Percentiles rank a stretch among this genome's conserved stretches.
Evolutionary conservation across 2,888 invertebrate genomes (phyloP).

Genomic region (Mimas tiliae): DNA sequence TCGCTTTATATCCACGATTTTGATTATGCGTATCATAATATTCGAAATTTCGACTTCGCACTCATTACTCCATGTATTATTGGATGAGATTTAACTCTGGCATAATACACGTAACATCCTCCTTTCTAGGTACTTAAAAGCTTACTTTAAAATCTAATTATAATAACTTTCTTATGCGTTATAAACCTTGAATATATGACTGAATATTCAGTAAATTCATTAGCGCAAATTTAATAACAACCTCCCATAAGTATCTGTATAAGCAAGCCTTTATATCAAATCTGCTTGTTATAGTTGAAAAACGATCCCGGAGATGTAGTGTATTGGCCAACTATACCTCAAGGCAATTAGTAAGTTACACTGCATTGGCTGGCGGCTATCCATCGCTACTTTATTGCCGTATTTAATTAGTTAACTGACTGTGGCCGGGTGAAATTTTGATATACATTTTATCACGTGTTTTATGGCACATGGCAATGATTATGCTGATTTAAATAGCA

Average conservation of each 20-base stretch:
- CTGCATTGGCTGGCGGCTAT: slow-evolving; percentile 2
- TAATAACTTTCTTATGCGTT: not conserved
- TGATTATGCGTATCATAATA: too few species aligned
- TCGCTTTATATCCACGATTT: too few species aligned
- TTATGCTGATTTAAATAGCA: too few species aligned
- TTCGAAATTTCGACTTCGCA: too few species aligned
- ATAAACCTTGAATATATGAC: not conserved
- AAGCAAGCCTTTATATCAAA: slow-evolving; percentile 9
- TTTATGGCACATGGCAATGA: not conserved
- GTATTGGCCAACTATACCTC: slow-evolving; percentile 17
- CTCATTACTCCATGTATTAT: too few species aligned
- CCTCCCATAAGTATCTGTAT: not conserved
- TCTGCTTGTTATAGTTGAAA: slow-evolving; percentile 24
- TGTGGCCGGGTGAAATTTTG: not conserved
- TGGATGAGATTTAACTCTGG: too few species aligned
- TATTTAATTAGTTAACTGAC: slow-evolving; percentile 16
- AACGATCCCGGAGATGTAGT: slow-evolving; percentile 14
- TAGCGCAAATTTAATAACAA: slow-evolving; percentile 8
- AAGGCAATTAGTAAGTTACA: slow-evolving; percentile 22
- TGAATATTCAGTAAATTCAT: not conserved
- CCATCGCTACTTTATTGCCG: slow-evolving; percentile 19
- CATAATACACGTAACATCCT: too few species aligned
- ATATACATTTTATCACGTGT: not conserved
- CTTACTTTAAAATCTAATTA: not conserved
- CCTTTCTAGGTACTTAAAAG: not conserved